Conservation (phyloP, 2,888 invertebrate genomes). For the Shargacucullia verbasci region DNA sequence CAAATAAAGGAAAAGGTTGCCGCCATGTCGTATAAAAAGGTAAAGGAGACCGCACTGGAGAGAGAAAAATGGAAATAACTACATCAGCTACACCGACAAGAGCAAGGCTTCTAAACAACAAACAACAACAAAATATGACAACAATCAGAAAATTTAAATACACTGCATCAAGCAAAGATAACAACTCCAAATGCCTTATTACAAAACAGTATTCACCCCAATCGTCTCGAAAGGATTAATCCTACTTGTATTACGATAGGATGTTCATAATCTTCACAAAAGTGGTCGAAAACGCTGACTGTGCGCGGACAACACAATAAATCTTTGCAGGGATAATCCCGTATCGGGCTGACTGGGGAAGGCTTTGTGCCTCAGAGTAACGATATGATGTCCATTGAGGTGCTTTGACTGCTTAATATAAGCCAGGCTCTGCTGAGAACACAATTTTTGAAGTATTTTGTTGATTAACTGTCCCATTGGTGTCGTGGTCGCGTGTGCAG, state of each 20-base stretch:
- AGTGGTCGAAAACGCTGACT: constrained; percentile 60
- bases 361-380: constrained; percentile 56
- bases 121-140: too few relatives aligned
- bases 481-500: too few relatives aligned
- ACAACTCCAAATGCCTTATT: constrained; percentile 18
- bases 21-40: too few relatives aligned
- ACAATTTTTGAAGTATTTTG: constrained; percentile 29
- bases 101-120: too few relatives aligned
- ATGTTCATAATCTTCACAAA: constrained; percentile 65
- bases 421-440: constrained; percentile 31
- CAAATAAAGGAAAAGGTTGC: too few relatives aligned
- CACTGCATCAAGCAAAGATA: constrained; percentile 23
- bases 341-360: constrained; percentile 60
- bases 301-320: constrained; percentile 68
- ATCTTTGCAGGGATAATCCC: constrained; percentile 70
- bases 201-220: constrained; percentile 43
- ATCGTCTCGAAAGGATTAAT: constrained; percentile 52
- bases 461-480: background rate
- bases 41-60: too few relatives aligned
- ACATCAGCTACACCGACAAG: too few relatives aligned
- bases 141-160: too few relatives aligned
- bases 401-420: constrained; percentile 42
- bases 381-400: constrained; percentile 56
- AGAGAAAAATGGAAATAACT: too few relatives aligned
- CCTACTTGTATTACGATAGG: constrained; percentile 49